Evolutionary conservation across 2,113 vertebrate species (phyloP).

Genomic region (Muscicapa adusta): DNA sequence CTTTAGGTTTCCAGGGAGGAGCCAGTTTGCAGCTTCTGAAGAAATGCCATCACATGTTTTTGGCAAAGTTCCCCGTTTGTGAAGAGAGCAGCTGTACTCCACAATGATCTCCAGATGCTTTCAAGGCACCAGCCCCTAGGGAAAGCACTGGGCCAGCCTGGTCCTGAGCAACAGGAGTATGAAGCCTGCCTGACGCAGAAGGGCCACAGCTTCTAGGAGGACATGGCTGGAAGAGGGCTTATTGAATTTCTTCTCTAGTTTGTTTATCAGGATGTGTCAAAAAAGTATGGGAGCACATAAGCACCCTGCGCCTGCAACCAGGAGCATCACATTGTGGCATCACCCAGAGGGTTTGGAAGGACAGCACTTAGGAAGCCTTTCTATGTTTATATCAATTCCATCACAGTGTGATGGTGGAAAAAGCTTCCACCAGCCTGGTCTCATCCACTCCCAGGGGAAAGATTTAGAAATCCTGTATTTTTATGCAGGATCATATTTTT

Average conservation of each 20-base stretch:
- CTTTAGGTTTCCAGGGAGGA: not conserved
- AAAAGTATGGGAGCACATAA: not conserved
- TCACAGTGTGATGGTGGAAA: rapidly evolving
- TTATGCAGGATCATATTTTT: not conserved
- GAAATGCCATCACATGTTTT: not conserved
- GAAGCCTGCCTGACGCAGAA: not conserved
- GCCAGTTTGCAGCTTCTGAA: not conserved
- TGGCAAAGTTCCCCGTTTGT: not conserved
- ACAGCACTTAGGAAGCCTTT: not conserved
- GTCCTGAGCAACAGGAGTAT: not conserved
- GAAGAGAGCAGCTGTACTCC: not conserved
- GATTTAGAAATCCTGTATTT: not conserved
- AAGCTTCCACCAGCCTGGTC: not conserved
- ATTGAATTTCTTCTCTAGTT: not conserved
- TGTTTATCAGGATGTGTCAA: rapidly evolving
- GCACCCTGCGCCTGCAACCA: not conserved
- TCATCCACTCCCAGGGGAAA: not conserved
- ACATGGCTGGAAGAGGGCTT: not conserved
- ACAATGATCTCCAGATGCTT: not conserved
- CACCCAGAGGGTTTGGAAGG: not conserved
- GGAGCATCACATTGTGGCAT: not conserved
- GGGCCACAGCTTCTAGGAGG: not conserved
- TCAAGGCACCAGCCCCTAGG: not conserved
- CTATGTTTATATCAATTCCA: not conserved
- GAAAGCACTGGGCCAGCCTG: not conserved